Evolutionary conservation across 2,797 vertebrate genomes (phyloP).

Genomic region (Poecilia picta): DNA sequence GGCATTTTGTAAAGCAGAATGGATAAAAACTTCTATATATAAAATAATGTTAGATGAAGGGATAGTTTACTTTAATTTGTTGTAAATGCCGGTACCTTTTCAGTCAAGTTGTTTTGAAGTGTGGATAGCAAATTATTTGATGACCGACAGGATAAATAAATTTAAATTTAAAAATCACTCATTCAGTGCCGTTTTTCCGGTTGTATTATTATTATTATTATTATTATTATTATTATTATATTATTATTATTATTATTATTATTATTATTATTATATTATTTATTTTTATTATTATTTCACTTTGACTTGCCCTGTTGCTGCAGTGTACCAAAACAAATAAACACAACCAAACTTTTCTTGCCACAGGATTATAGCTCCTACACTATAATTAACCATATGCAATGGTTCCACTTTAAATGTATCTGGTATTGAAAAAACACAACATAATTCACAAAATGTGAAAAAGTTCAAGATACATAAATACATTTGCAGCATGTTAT

Average conservation of each 20-base stretch:
- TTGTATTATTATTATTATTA: too few relatives aligned
- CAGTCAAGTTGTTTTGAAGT: background rate
- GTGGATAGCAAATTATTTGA: background rate
- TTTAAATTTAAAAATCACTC: background rate
- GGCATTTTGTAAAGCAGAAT: background rate
- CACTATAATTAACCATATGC: background rate
- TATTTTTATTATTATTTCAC: background rate
- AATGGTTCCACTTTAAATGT: background rate
- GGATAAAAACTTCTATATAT: background rate
- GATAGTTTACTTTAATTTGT: background rate
- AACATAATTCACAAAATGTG: background rate
- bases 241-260: too few relatives aligned
- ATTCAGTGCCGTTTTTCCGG: too few relatives aligned
- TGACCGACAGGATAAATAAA: background rate
- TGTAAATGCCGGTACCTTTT: background rate
- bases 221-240: too few relatives aligned
- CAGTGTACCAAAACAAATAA: background rate
- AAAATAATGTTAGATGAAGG: too few relatives aligned
- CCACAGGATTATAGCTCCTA: background rate
- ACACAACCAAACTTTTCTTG: background rate
- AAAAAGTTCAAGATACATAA: background rate
- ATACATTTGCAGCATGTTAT: too few relatives aligned
- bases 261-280: too few relatives aligned
- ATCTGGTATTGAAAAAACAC: background rate
- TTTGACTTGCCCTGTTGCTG: background rate